Conservation (phyloP, 1,140 invertebrate species). For the Conus ventricosus region DNA sequence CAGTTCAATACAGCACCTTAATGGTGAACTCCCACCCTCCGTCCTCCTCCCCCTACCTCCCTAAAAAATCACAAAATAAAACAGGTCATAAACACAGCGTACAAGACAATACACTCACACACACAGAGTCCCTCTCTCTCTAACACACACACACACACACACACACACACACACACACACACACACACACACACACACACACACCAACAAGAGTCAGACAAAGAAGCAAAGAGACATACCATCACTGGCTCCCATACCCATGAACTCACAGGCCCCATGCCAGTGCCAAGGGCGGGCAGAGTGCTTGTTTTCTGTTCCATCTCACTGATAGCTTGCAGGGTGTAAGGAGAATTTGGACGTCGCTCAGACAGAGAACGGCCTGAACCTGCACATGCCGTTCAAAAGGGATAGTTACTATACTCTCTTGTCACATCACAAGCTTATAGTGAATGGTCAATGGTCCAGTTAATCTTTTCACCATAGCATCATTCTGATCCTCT, state of each 20-base stretch:
- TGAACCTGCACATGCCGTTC: background rate
- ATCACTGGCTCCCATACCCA: background rate
- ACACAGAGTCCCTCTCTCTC: background rate
- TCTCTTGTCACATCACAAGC: too few species aligned
- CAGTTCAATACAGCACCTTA: too few species aligned
- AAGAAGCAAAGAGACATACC: background rate
- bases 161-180: conserved; percentile 35
- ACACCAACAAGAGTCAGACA: background rate
- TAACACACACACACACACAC: background rate
- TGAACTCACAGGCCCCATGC: background rate
- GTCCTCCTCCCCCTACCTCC: too few species aligned
- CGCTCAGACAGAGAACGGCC: background rate
- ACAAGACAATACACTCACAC: background rate
- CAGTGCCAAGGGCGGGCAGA: background rate
- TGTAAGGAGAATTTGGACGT: background rate
- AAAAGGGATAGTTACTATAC: too few species aligned
- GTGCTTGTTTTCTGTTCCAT: background rate
- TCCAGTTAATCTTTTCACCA: too few species aligned
- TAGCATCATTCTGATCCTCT: too few species aligned
- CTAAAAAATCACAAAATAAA: too few species aligned
- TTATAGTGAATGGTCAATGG: too few species aligned
- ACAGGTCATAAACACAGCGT: background rate
- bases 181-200: conserved; percentile 30
- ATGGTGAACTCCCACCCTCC: too few species aligned
- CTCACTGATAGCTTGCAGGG: background rate